Conservation (phyloP, 2,888 invertebrate species). For the Ormyrus rosae region DNA sequence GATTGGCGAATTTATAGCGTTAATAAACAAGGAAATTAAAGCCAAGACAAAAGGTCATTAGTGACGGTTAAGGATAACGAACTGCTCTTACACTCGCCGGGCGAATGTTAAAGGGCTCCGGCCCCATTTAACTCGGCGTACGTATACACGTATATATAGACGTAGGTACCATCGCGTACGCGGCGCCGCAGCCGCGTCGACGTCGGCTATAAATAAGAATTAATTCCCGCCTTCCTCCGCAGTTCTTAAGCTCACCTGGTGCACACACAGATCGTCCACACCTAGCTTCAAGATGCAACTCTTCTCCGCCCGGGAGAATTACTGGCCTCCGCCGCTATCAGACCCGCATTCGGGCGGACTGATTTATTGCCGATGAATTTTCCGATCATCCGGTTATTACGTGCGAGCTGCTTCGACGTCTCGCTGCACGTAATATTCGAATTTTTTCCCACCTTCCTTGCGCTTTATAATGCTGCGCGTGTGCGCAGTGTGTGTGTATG, state of each 20-base stretch:
- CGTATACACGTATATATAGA: slow-evolving; percentile 51
- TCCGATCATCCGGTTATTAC: slow-evolving; percentile 31
- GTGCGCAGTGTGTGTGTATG: not conserved
- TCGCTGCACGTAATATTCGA: slow-evolving; percentile 21
- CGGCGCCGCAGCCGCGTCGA: slow-evolving; percentile 36
- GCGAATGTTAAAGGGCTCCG: slow-evolving; percentile 17
- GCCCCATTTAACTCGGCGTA: not conserved
- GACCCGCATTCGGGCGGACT: not conserved
- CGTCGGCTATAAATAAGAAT: slow-evolving; percentile 62
- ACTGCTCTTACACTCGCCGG: slow-evolving; percentile 40
- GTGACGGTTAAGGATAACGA: slow-evolving; percentile 62
- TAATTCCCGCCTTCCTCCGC: slow-evolving; percentile 56
- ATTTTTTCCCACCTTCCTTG: not conserved
- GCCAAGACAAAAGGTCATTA: slow-evolving; percentile 59
- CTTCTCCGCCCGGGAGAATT: slow-evolving; percentile 3
- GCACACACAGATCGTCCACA: slow-evolving; percentile 51
- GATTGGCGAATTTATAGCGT: slow-evolving; percentile 58
- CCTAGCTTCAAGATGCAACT: slow-evolving; percentile 50
- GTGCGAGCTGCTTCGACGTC: slow-evolving; percentile 13
- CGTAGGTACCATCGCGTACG: slow-evolving; percentile 45
- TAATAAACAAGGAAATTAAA: slow-evolving; percentile 60
- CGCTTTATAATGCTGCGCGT: not conserved
- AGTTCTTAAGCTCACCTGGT: slow-evolving; percentile 63
- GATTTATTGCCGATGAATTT: slow-evolving; percentile 56
- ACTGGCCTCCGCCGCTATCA: not conserved